Evolutionary conservation across 1,140 invertebrate genomes (phyloP), one percentile per base, ranked within the genome.

Genomic region (Microplitis demolitor): DNA sequence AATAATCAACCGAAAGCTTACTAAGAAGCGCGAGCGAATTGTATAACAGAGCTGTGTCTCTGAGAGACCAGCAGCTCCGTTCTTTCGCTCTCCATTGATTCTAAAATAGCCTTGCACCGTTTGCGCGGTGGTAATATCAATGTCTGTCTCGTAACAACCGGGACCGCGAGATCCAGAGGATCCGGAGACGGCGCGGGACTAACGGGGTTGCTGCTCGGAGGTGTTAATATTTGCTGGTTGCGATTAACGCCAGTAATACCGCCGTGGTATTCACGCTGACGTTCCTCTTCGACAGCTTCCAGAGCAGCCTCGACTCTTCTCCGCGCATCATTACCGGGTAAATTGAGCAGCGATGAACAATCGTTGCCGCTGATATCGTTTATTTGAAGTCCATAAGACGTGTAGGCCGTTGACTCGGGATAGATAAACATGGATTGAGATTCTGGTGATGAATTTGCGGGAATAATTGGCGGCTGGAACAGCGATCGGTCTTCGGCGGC

Each of bases 11-110:
- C 4, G 24, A 62, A 62, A 11, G 4, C 34, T 72, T 50, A 80
- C 80, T 90, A 91, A 77, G 90, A 91, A 11, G 93, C 91, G 74
- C 91, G 90, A 6, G 93, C 94, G 80, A 93, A 95, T 69, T 94
- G 93, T 76, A 95, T 95, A 53, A 95, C 94, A 0, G 93, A 94
- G 75, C 90, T 94, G 78, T 94, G 91, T 60, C 93, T 86, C 74
- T 89, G 85, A 82, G 88, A 76, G 69, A 87, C 80, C 66, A 87
- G 6, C 6, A 45, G 75, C 73, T 84, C 73, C 8, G 78, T 78
- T 66, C 84, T 76, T 31, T 88, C 79, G 87, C 87, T 79, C 80
- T 91, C 90, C 88, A 91, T 91, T 0, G 91, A 91, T 71, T 92
- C 90, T 64, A 93, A 89, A 77, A 95, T 94, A 86, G 94, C 91